Percentiles rank a stretch among this genome's conserved stretches.
Evolutionary conservation across 1,140 invertebrate genomes (phyloP).

Genomic region (Heliconius congener): DNA sequence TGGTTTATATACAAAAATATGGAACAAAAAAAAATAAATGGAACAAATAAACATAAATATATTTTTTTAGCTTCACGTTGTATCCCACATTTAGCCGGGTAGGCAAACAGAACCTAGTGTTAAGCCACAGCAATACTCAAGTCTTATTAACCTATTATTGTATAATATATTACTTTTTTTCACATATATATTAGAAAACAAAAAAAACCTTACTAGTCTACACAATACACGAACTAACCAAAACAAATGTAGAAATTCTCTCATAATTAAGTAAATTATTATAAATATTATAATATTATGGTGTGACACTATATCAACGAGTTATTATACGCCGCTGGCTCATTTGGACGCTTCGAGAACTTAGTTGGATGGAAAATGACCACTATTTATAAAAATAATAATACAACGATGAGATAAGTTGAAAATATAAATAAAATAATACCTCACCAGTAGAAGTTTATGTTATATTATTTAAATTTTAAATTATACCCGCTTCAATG

Average conservation of each 20-base stretch:
- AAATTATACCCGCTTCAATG: not conserved
- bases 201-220: not conserved
- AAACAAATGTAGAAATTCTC: not conserved
- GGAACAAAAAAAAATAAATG: too few species aligned
- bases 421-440: slow-evolving; percentile 9
- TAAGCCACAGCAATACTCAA: too few species aligned
- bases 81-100: too few species aligned
- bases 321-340: not conserved
- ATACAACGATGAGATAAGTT: not conserved
- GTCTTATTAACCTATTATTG: too few species aligned
- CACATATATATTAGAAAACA: too few species aligned
- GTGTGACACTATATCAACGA: not conserved
- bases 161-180: too few species aligned
- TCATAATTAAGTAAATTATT: slow-evolving; percentile 12
- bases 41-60: too few species aligned
- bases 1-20: too few species aligned
- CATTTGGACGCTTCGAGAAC: slow-evolving; percentile 2
- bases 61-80: too few species aligned
- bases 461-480: not conserved
- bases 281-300: not conserved
- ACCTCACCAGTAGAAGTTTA: not conserved
- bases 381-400: slow-evolving; percentile 4
- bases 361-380: slow-evolving; percentile 2
- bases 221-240: not conserved
- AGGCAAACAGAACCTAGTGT: too few species aligned